phyloP scores from a whole-genome alignment of 2,888 invertebrate species.

The Baronia brevicornis region DNA sequence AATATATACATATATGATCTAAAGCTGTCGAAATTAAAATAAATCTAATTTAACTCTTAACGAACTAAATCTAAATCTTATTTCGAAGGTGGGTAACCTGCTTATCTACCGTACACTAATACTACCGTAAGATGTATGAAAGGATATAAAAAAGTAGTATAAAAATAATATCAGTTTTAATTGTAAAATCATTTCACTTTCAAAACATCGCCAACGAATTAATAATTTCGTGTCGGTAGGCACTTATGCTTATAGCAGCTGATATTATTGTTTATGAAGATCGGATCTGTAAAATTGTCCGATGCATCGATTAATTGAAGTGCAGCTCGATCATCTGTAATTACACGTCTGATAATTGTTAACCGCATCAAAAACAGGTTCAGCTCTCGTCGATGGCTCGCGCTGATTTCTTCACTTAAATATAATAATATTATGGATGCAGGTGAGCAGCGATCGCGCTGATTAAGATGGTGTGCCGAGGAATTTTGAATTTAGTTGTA shows the following conservation, averaged over 20 bases:
- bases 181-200: too few relatives aligned
- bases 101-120: too few relatives aligned
- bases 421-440: constrained; percentile 10
- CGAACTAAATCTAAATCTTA: too few relatives aligned
- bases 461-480: constrained; percentile 7
- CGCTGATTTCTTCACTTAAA: constrained; percentile 9
- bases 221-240: neutral
- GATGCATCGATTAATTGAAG: constrained; percentile 5
- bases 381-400: constrained; percentile 2
- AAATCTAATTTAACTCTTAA: too few relatives aligned
- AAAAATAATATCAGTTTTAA: too few relatives aligned
- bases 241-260: neutral
- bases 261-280: constrained; percentile 1
- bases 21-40: too few relatives aligned
- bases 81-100: too few relatives aligned
- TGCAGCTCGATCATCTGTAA: constrained; percentile 4
- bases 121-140: too few relatives aligned
- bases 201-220: too few relatives aligned
- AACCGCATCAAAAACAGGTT: constrained; percentile 4
- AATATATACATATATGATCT: too few relatives aligned
- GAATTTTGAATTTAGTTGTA: constrained; percentile 9
- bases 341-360: constrained; percentile 11
- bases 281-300: constrained; percentile 13
- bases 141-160: too few relatives aligned
- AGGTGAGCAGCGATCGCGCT: too few relatives aligned